phyloP scores from a whole-genome alignment of 1,140 invertebrate genomes.

The Plodia interpunctella region DNA sequence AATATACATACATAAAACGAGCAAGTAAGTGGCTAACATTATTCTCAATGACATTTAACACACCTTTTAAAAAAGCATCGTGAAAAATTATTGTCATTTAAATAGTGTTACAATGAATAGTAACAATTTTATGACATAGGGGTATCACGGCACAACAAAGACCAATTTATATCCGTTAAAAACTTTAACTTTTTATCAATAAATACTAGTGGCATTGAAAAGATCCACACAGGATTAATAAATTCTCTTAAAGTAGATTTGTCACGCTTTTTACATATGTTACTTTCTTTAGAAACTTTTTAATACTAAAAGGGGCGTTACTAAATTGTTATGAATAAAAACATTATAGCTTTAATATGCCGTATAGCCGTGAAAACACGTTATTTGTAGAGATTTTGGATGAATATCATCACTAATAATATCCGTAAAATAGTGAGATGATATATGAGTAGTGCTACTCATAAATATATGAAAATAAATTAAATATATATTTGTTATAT shows the following conservation, averaged over 20 bases:
- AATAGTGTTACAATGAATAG: constrained; percentile 17
- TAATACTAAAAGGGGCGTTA: constrained; percentile 18
- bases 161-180: constrained; percentile 30
- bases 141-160: constrained; percentile 55
- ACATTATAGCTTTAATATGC: not conserved
- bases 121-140: constrained; percentile 43
- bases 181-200: constrained; percentile 53
- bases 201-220: constrained; percentile 34
- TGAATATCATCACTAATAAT: too few species aligned
- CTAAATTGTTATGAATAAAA: constrained; percentile 17
- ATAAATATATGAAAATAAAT: too few species aligned
- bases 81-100: not conserved
- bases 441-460: too few species aligned
- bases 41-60: not conserved
- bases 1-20: not conserved
- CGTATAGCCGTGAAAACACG: too few species aligned
- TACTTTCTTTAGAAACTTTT: constrained; percentile 32
- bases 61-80: not conserved
- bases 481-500: too few species aligned
- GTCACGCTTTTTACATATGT: constrained; percentile 59
- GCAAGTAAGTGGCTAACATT: not conserved
- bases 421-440: too few species aligned
- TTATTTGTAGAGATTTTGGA: too few species aligned
- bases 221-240: constrained; percentile 27
- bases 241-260: constrained; percentile 51